A percentile compares a stretch with the other conserved stretches of the same genome.
Conservation (phyloP, 2,888 invertebrate species). For the Criorhina ranunculi region DNA sequence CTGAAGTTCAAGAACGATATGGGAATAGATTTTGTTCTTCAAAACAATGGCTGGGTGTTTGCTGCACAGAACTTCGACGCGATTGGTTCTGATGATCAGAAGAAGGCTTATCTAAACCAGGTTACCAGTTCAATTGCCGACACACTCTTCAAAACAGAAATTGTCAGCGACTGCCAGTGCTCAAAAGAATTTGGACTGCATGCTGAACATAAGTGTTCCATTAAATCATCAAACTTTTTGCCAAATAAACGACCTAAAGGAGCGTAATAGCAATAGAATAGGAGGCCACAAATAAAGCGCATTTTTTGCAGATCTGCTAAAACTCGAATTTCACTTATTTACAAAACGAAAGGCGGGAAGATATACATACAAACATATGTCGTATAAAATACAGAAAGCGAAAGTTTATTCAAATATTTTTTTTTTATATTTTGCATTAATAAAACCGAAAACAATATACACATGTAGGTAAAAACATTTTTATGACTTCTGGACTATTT, state of each 20-base stretch:
- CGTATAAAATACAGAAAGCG: not conserved
- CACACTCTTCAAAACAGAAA: constrained; percentile 83
- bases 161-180: constrained; percentile 82
- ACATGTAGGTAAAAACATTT: no score
- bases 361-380: not conserved
- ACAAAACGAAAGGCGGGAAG: not conserved
- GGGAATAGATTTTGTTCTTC: constrained; percentile 88
- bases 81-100: constrained; percentile 79
- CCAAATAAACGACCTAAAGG: constrained; percentile 81
- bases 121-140: constrained; percentile 82
- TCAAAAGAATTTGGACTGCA: constrained; percentile 79
- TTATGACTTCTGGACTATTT: no score
- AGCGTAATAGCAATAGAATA: constrained; percentile 32
- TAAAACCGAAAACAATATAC: no score
- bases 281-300: not conserved
- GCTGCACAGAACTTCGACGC: constrained; percentile 81
- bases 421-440: no score
- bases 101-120: constrained; percentile 80
- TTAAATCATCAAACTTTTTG: constrained; percentile 81
- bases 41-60: constrained; percentile 83
- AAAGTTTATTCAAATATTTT: no score
- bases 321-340: not conserved
- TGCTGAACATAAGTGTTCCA: constrained; percentile 81
- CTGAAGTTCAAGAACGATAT: constrained; percentile 86
- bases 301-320: constrained; percentile 1